phyloP scores from a whole-genome alignment of 1,140 invertebrate species.

The Drosophila repleta region DNA sequence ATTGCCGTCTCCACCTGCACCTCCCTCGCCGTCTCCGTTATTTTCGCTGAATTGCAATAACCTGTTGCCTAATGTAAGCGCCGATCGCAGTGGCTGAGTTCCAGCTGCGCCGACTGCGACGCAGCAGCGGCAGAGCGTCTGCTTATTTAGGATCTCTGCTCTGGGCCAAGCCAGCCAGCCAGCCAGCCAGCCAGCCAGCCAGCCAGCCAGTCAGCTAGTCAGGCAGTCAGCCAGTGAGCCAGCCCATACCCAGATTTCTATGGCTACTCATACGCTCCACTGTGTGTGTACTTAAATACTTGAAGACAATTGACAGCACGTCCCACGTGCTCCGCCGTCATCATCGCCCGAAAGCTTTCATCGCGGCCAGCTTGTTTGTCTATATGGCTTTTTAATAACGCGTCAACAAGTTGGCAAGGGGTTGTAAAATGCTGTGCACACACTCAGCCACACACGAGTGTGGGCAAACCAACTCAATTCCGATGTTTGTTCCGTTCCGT shows the following conservation, averaged over 20 bases:
- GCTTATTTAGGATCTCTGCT: slow-evolving; percentile 71
- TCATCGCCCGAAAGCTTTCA: slow-evolving; percentile 42
- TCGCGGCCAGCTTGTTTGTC: slow-evolving; percentile 51
- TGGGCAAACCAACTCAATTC: slow-evolving; percentile 48
- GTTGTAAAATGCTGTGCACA: slow-evolving; percentile 61
- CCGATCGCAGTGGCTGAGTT: slow-evolving; percentile 32
- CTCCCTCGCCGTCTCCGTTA: slow-evolving; percentile 22
- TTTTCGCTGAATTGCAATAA: slow-evolving; percentile 80
- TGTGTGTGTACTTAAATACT: slow-evolving; percentile 54
- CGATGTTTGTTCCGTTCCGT: slow-evolving; percentile 12
- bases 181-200: slow-evolving; percentile 11
- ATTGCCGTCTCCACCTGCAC: slow-evolving; percentile 43
- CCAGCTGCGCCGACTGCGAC: slow-evolving; percentile 22
- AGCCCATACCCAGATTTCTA: slow-evolving; percentile 25
- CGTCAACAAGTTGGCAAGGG: slow-evolving; percentile 61
- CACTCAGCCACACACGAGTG: slow-evolving; percentile 16
- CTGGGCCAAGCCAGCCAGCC: slow-evolving; percentile 27
- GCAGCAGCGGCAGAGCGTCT: slow-evolving; percentile 41
- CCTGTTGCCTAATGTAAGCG: slow-evolving; percentile 77
- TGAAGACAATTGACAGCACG: slow-evolving; percentile 60
- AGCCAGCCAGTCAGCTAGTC: slow-evolving; percentile 3
- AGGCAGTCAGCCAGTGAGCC: background rate
- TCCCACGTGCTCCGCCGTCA: slow-evolving; percentile 28
- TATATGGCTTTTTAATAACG: slow-evolving; percentile 79
- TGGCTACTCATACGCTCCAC: slow-evolving; percentile 14